phyloP scores from a whole-genome alignment of 2,888 invertebrate species.

The Chorisops tibialis region DNA sequence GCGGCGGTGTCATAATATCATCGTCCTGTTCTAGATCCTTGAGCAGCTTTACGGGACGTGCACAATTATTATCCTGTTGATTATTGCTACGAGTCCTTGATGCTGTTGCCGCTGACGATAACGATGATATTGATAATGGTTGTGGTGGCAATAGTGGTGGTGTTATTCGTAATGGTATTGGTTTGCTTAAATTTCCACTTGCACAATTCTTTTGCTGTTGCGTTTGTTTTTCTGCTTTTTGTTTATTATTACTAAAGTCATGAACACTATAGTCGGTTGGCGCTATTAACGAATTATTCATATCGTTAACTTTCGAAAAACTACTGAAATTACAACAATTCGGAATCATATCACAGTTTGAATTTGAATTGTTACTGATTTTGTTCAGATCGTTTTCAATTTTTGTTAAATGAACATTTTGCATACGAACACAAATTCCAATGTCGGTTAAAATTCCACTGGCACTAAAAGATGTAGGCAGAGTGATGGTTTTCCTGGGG shows the following conservation, averaged over 20 bases:
- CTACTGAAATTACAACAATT: slow-evolving; percentile 30
- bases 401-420: slow-evolving; percentile 32
- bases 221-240: no score
- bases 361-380: slow-evolving; percentile 9
- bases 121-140: no score
- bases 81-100: no score
- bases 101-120: no score
- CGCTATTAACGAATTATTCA: background rate
- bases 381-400: background rate
- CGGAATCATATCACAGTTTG: slow-evolving; percentile 23
- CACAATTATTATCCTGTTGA: no score
- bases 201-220: no score
- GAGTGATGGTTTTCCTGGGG: no score
- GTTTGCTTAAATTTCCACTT: no score
- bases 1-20: slow-evolving; percentile 53
- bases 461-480: slow-evolving; percentile 14
- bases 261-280: background rate
- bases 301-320: slow-evolving; percentile 24
- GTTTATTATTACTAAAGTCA: background rate
- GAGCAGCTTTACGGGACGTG: no score
- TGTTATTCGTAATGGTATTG: no score
- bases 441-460: slow-evolving; percentile 34
- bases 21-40: background rate
- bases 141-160: no score
- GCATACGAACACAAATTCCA: slow-evolving; percentile 36